These are phyloP conservation scores for Brevipalpus yothersi DNA, from an alignment of 1,140 invertebrate species.

Conservation along the genomic window DNA sequence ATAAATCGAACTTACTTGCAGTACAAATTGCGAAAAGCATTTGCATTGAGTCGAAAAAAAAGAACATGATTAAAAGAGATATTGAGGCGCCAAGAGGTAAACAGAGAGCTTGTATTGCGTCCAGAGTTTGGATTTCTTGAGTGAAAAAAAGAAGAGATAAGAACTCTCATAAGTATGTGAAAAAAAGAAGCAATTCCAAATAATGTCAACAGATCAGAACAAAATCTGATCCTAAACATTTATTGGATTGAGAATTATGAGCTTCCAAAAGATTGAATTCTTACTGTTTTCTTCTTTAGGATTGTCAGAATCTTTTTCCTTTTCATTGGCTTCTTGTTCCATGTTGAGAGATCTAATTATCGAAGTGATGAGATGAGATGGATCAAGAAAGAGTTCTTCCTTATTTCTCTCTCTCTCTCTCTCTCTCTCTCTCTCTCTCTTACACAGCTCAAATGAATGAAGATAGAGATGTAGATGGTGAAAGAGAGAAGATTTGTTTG, in stretches of 20 bases:
- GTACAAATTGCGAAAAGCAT: slow-evolving; percentile 88
- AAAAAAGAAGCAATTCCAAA: background rate
- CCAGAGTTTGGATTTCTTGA: slow-evolving; percentile 63
- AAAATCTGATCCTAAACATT: background rate
- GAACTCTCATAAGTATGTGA: background rate
- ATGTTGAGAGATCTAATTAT: slow-evolving; percentile 57
- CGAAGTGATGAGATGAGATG: slow-evolving; percentile 16
- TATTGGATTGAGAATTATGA: background rate
- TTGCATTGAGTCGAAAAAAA: slow-evolving; percentile 97
- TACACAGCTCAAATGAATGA: too few species aligned
- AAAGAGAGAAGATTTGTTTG: too few species aligned
- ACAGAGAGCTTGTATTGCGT: slow-evolving; percentile 88
- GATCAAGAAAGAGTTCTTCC: slow-evolving; percentile 4
- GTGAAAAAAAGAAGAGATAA: slow-evolving; percentile 1
- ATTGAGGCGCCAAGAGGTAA: slow-evolving; percentile 83
- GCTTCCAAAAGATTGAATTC: background rate
- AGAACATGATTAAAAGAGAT: slow-evolving; percentile 88
- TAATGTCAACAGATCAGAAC: background rate
- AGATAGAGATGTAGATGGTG: too few species aligned
- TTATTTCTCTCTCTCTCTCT: background rate
- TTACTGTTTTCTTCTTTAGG: slow-evolving; percentile 20
- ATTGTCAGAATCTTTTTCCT: slow-evolving; percentile 38
- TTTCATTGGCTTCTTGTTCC: slow-evolving; percentile 68
- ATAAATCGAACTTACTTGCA: slow-evolving; percentile 40
- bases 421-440: too few species aligned